Evolutionary conservation across 2,113 vertebrate species (phyloP).

Genomic region (Trichechus manatus): DNA sequence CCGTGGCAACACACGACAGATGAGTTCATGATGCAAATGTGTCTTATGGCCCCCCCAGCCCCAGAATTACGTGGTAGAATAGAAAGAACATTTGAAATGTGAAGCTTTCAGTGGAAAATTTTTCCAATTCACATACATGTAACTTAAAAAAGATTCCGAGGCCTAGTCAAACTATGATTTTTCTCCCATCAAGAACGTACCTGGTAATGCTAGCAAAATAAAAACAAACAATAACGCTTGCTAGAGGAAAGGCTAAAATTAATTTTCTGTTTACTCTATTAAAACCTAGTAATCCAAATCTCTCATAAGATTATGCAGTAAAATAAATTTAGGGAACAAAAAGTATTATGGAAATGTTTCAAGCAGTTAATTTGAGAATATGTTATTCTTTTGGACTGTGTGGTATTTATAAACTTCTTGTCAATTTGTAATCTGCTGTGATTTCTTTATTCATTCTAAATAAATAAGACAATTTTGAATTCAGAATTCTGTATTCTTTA

Average conservation of each 20-base stretch:
- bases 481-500: background rate
- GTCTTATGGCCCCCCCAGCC: background rate
- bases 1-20: background rate
- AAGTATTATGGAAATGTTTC: background rate
- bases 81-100: background rate
- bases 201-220: background rate
- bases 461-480: background rate
- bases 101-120: background rate
- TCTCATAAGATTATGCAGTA: background rate
- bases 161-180: background rate
- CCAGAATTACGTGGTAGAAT: background rate
- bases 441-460: background rate
- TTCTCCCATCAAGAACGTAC: background rate
- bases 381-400: background rate
- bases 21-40: background rate
- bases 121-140: background rate
- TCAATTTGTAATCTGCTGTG: background rate
- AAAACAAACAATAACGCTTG: background rate
- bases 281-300: background rate
- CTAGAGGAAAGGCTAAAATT: background rate
- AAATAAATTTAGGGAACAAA: slow-evolving; percentile 16
- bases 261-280: background rate
- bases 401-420: background rate
- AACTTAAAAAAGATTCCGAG: background rate
- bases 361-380: background rate